Base-by-base conservation (phyloP, 2,113 vertebrate species). In the Triplophysa dalaica region DNA sequence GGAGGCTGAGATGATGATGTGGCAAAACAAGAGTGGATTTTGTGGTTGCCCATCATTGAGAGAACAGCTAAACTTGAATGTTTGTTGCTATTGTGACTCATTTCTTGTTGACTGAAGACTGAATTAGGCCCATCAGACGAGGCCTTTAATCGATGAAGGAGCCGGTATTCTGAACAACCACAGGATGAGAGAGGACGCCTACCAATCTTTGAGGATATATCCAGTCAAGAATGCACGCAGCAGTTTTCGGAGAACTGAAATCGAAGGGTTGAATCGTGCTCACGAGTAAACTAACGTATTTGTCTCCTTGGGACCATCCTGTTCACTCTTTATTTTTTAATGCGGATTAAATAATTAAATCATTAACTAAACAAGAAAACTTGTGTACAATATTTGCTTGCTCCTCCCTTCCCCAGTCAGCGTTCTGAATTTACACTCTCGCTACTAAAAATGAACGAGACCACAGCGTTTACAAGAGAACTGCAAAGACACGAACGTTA, bases 81-180 rank as follows among this genome's bases (percentile, higher is more conserved):
- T 83, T 79, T 79, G 79, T 79, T 56, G 66, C 73, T 77, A 21
- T 63, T 65, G 79, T 60, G 70, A 70, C 75, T 81, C 74, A 19
- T 54, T 70, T 78, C 65, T 83, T 63, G 50, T 65, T 76, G 79
- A 78, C 80, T 29, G 43, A 45, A 45, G 79, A 75, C 80, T 29
- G 43, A 45, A 45, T 45, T 45, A 12, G 11, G 43, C 43, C 82
- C 78, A 84, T 77, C 77, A 79, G 79, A 77, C 77, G 52, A 67
- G 48, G 81, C 33, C 70, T 84, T 62, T 81, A 83, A 83, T 78
- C 81, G 81, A 76, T 66, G 54, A 69, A 73, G 82, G 81, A 83
- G 84, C 86, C 83, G 84, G 78, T 52, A 77, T 17, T 29, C 43
- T 45, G 43, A 45, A 45, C 43, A 45, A 45, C 43, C 43, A 45